Percentiles rank a stretch among this genome's conserved stretches.
Conservation (phyloP, 2,797 vertebrate genomes). For the Chrysocyon brachyurus region DNA sequence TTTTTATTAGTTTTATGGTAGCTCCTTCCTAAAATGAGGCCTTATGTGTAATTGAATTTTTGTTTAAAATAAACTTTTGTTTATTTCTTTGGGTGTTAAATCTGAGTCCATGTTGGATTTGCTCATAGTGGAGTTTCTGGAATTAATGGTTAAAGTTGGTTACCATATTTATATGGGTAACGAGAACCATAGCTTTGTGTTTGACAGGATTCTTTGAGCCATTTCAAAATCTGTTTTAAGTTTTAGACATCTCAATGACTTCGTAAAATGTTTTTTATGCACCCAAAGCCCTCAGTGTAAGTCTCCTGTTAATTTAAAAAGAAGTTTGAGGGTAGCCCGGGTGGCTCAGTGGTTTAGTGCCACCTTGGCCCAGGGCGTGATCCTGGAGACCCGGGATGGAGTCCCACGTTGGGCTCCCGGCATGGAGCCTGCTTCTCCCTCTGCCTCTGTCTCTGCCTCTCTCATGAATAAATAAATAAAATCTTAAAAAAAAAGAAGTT, state of each 20-base stretch:
- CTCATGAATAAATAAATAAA: too few species aligned
- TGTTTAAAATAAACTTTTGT: background rate
- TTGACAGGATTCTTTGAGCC: background rate
- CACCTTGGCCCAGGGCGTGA: too few species aligned
- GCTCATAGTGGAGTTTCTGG: background rate
- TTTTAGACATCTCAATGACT: background rate
- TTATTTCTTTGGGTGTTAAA: constrained; percentile 15
- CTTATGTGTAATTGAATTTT: background rate
- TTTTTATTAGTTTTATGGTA: background rate
- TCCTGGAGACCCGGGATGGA: too few species aligned
- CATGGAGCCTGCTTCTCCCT: too few species aligned
- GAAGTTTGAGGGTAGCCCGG: background rate
- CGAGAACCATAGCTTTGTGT: background rate
- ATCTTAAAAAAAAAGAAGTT: background rate
- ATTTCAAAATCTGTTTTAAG: background rate
- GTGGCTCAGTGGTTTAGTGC: too few species aligned
- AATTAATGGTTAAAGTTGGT: background rate
- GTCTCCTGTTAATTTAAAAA: constrained; percentile 12
- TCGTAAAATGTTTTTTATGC: background rate
- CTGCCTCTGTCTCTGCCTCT: too few species aligned
- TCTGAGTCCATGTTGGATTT: background rate
- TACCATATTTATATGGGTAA: background rate
- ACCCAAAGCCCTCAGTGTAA: background rate
- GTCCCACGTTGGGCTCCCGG: too few species aligned
- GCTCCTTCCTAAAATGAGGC: constrained; percentile 5